Base-by-base conservation (phyloP, 2,797 vertebrate genomes). In the Fistularia commersonii region DNA sequence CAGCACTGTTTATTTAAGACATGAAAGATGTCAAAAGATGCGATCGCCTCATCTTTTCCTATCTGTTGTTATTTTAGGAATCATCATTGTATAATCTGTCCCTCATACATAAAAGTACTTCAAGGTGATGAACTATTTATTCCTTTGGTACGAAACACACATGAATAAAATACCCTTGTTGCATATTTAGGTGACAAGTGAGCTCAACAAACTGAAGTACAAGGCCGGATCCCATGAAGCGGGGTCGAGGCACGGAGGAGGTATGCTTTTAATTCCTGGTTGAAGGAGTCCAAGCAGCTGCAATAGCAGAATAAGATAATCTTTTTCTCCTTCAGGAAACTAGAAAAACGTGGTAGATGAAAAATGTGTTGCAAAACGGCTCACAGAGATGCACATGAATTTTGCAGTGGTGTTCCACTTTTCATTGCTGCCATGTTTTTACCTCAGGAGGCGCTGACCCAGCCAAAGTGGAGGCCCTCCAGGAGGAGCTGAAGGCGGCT, bases 171-270 rank as follows among this genome's bases (percentile, higher is more conserved):
- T 41, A 9, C 5, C 11, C 32, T 32, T 41, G 2, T 74, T 76
- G 65, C 5, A 12, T 64, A 36, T 71, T 56, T 48, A 88, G 86
- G 85, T 98, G 78, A 97, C 95, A 0, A 83, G 79, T 1, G 97
- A 99, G 81, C 90, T 99, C 55, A 98, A 94, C 87, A 98, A 98
- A 72, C 94, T 98, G 57, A 98, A 98, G 75, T 99, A 92, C 84
- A 99, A 98, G 68, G 93, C 94, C 0, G 92, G 94, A 3, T 87
- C 91, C 47, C 94, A 98, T 31, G 97, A 98, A 54, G 51, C 80
- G 32, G 92, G 92, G 51, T 89, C 91, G 0, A 90, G 97, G 58
- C 93, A 96, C 61, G 93, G 90, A 6, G 93, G 93, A 62, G 92
- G 72, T 86, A 62, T 55, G 79, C 80, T 58, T 54, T 32, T 8